Conservation (phyloP, 2,113 vertebrate genomes). For the Phrynosoma blainvillii region DNA sequence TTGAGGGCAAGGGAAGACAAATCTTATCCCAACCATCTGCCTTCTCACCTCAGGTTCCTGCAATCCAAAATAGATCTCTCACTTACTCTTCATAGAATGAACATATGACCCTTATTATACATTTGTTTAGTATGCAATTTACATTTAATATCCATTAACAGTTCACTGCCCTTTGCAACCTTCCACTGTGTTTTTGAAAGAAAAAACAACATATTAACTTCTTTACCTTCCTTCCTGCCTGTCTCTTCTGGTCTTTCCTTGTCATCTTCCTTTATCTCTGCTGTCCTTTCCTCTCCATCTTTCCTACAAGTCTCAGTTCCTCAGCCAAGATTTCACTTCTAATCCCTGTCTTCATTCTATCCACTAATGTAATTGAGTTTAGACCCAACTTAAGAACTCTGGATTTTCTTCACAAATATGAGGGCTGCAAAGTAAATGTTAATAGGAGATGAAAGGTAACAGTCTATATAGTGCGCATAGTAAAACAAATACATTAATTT, state of each 20-base stretch:
- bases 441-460: constrained; percentile 4
- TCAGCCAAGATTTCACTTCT: not conserved
- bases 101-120: not conserved
- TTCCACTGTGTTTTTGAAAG: not conserved
- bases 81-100: fast-evolving
- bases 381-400: constrained; percentile 1
- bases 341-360: constrained; percentile 19
- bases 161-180: not conserved
- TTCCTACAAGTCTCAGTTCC: constrained; percentile 10
- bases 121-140: constrained; percentile 28
- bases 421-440: constrained; percentile 14
- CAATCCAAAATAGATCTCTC: not conserved
- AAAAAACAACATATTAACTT: not conserved
- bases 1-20: not conserved
- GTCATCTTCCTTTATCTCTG: not conserved
- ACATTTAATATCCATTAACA: not conserved
- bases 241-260: not conserved
- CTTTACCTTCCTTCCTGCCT: not conserved
- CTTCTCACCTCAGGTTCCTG: not conserved
- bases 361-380: constrained; percentile 19
- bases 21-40: not conserved
- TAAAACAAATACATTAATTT: constrained; percentile 9
- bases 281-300: constrained; percentile 17
- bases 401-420: not conserved
- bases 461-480: not conserved